Evolutionary conservation across 2,888 invertebrate species (phyloP).

Genomic region (Caenorhabditis auriculariae): DNA sequence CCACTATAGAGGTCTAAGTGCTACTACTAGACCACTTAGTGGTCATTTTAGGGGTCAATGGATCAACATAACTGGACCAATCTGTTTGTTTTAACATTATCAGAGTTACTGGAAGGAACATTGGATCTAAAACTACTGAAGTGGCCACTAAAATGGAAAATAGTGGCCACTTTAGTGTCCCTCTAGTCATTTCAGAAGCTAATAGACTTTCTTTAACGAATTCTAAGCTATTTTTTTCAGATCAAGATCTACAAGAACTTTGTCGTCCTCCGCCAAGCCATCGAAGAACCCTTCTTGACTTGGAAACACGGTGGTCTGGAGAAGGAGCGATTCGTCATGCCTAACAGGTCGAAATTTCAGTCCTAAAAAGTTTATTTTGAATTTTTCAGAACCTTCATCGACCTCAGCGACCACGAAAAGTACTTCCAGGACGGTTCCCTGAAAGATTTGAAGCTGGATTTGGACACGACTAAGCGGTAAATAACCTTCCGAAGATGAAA

Average conservation of each 20-base stretch:
- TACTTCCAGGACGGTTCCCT: constrained; percentile 47
- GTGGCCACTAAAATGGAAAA: too few relatives aligned
- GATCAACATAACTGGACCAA: too few relatives aligned
- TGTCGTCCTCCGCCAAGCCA: constrained; percentile 51
- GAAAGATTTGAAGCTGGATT: constrained; percentile 51
- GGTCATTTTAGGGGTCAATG: too few relatives aligned
- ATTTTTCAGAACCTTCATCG: constrained; percentile 44
- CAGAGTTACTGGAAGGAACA: too few relatives aligned
- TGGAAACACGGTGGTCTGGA: constrained; percentile 53
- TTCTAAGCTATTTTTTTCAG: constrained; percentile 14
- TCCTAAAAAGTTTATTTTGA: not conserved
- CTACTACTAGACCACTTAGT: too few relatives aligned
- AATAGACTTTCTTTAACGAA: too few relatives aligned
- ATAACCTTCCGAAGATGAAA: constrained; percentile 1
- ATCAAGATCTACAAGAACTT: constrained; percentile 53
- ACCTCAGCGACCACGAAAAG: constrained; percentile 43
- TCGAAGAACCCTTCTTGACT: constrained; percentile 58
- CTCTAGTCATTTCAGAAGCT: too few relatives aligned
- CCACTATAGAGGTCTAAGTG: too few relatives aligned
- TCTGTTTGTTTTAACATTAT: too few relatives aligned
- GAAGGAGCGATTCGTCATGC: constrained; percentile 55
- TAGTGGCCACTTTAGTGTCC: too few relatives aligned
- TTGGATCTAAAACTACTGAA: too few relatives aligned
- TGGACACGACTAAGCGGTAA: constrained; percentile 45
- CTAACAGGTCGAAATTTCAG: constrained; percentile 33